Evolutionary conservation across 2,113 vertebrate genomes (phyloP).

Genomic region (Amazona vittata): DNA sequence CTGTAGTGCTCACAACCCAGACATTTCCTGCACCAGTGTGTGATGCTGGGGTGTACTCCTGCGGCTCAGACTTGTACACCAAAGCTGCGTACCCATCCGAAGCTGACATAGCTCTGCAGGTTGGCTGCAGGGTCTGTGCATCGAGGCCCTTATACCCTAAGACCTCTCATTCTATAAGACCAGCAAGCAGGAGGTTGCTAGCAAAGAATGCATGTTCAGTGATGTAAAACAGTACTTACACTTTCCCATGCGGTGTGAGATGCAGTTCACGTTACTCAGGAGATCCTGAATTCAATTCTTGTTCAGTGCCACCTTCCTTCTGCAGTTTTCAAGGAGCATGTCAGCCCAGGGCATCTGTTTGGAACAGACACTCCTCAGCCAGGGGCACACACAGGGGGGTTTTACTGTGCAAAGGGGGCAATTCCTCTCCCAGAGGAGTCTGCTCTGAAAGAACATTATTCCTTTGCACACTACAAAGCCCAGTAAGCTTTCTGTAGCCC

Average conservation of each 20-base stretch:
- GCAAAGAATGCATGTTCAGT: not conserved
- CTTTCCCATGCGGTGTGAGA: rapidly evolving
- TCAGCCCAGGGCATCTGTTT: not conserved
- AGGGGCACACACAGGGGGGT: not conserved
- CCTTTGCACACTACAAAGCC: not conserved
- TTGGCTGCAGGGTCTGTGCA: not conserved
- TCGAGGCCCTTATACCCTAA: not conserved
- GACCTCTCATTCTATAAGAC: not conserved
- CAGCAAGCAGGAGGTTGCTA: not conserved
- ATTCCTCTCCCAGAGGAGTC: not conserved
- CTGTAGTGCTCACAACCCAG: not conserved
- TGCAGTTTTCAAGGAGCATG: rapidly evolving
- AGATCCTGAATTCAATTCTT: not conserved
- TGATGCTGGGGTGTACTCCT: not conserved
- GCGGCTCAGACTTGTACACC: not conserved
- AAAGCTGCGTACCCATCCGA: not conserved
- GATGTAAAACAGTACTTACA: not conserved
- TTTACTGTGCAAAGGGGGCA: rapidly evolving
- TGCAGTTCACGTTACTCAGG: rapidly evolving
- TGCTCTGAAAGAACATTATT: not conserved
- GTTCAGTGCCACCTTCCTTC: not conserved
- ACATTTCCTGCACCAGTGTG: not conserved
- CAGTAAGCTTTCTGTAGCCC: not conserved
- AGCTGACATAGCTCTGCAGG: not conserved
- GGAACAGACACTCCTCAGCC: not conserved